phyloP scores from a whole-genome alignment of 2,797 vertebrate species.

The Telmatherina bonti region DNA sequence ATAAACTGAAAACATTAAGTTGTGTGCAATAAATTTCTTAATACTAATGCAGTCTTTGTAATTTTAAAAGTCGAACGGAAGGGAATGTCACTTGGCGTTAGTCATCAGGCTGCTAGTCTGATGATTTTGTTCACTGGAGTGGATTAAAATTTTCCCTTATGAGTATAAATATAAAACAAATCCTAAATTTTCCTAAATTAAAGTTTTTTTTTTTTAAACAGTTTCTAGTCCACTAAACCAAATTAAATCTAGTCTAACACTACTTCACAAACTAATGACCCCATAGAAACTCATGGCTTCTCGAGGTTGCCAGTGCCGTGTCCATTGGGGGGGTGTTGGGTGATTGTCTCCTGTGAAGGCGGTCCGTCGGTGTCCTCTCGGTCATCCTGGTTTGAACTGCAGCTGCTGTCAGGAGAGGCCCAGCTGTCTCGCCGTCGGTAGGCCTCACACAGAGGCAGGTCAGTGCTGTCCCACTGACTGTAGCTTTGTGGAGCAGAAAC shows the following conservation, averaged over 20 bases:
- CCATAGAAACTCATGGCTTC: slow-evolving; percentile 79
- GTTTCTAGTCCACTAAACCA: neutral
- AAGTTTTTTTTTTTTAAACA: no score
- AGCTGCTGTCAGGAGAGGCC: slow-evolving; percentile 86
- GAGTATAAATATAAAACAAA: slow-evolving; percentile 2
- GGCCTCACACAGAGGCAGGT: slow-evolving; percentile 94
- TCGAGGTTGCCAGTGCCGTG: slow-evolving; percentile 82
- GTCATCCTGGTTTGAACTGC: slow-evolving; percentile 73
- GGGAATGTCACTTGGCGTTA: neutral
- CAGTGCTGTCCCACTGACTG: slow-evolving; percentile 93
- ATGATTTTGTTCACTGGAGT: neutral
- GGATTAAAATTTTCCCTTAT: neutral
- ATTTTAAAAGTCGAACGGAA: neutral
- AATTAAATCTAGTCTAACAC: neutral
- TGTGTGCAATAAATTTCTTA: neutral
- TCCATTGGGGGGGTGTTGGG: slow-evolving; percentile 87
- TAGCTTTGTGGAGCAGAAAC: slow-evolving; percentile 92
- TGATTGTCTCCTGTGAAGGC: slow-evolving; percentile 82
- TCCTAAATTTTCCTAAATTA: neutral
- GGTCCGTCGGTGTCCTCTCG: slow-evolving; percentile 72
- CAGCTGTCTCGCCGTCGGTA: slow-evolving; percentile 89
- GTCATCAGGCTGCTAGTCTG: neutral
- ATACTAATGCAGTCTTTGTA: neutral
- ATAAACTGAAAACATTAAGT: neutral
- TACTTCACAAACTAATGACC: slow-evolving; percentile 1